A percentile compares a stretch with the other conserved stretches of the same genome.
Conservation (phyloP, 2,888 invertebrate species). For the Polylopha cassiicola region DNA sequence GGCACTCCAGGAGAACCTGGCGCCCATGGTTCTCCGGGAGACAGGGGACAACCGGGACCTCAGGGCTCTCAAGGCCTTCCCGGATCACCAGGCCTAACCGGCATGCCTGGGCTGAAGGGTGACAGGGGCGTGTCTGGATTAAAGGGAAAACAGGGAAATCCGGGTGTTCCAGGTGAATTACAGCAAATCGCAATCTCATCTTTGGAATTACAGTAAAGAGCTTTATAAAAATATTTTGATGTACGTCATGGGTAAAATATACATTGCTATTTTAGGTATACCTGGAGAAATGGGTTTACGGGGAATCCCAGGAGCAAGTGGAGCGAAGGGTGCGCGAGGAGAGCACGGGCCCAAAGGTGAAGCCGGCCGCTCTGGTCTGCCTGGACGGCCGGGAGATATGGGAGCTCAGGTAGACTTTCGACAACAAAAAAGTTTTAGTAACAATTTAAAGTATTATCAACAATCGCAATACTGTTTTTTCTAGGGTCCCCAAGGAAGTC, state of each 20-base stretch:
- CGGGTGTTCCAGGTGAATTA: slow-evolving; percentile 74
- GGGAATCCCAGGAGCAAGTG: slow-evolving; percentile 79
- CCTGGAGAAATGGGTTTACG: slow-evolving; percentile 80
- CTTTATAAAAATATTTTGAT: too few species aligned
- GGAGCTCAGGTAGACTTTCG: slow-evolving; percentile 85
- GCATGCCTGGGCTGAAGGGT: slow-evolving; percentile 84
- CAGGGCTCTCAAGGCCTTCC: slow-evolving; percentile 83
- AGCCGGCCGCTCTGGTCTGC: slow-evolving; percentile 83
- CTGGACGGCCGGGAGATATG: slow-evolving; percentile 86
- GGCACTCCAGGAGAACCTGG: slow-evolving; percentile 84
- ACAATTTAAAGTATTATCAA: not conserved
- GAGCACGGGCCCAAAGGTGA: slow-evolving; percentile 88
- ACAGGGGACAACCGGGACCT: slow-evolving; percentile 83
- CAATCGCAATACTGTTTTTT: slow-evolving; percentile 12
- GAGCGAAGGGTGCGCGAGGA: slow-evolving; percentile 85
- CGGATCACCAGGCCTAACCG: slow-evolving; percentile 82
- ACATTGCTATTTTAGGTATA: slow-evolving; percentile 53
- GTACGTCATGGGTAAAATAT: not conserved
- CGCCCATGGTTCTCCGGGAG: slow-evolving; percentile 84
- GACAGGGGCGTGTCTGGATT: slow-evolving; percentile 83
- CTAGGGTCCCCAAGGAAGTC: slow-evolving; percentile 83
- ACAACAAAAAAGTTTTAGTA: not conserved
- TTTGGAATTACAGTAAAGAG: too few species aligned
- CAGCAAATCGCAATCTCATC: too few species aligned
- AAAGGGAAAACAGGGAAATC: slow-evolving; percentile 85